Evolutionary conservation across 2,113 vertebrate genomes (phyloP).

Genomic region (Cavia porcellus): DNA sequence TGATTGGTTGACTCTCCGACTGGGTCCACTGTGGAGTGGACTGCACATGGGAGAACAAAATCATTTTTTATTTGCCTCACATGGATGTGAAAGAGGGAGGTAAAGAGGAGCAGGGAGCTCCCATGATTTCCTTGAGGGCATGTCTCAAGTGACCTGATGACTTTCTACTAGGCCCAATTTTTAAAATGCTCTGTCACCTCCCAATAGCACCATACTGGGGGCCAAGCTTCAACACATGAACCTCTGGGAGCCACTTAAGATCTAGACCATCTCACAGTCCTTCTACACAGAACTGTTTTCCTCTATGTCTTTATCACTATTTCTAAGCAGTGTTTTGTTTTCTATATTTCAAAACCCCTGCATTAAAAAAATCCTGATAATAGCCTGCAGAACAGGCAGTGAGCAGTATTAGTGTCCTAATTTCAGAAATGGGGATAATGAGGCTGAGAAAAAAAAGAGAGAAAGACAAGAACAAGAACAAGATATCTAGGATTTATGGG

Average conservation of each 20-base stretch:
- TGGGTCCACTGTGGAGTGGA: not conserved
- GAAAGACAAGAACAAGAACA: not conserved
- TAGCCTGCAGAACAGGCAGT: not conserved
- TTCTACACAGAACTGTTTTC: not conserved
- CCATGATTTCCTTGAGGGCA: not conserved
- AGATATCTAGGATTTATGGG: not conserved
- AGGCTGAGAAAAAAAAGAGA: not conserved
- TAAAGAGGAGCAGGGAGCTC: not conserved
- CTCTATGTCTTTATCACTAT: not conserved
- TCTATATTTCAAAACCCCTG: not conserved
- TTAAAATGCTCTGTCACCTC: not conserved
- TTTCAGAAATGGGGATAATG: constrained; percentile 33
- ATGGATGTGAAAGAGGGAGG: not conserved
- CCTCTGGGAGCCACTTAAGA: not conserved
- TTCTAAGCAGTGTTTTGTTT: constrained; percentile 9
- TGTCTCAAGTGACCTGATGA: not conserved
- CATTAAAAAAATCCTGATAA: not conserved
- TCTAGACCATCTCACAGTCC: not conserved
- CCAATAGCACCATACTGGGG: not conserved
- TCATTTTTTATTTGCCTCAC: not conserved
- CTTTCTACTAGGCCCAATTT: not conserved
- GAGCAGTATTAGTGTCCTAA: not conserved
- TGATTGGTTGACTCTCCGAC: not conserved
- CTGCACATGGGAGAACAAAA: not conserved
- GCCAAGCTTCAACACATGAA: not conserved